phyloP scores from a whole-genome alignment of 2,888 invertebrate species.

The Buathra laborator region DNA sequence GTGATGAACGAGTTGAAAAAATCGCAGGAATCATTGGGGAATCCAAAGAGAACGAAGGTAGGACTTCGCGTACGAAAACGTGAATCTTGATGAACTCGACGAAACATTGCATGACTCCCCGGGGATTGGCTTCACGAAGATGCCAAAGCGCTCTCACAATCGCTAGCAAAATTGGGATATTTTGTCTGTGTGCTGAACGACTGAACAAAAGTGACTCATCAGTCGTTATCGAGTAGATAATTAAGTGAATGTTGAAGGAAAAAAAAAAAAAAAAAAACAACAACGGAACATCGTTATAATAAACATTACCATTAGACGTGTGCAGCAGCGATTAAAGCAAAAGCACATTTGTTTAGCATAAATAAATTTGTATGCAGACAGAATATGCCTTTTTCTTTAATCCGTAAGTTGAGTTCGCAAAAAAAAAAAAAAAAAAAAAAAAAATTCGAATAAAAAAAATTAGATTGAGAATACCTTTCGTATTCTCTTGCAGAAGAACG shows the following conservation, averaged over 20 bases:
- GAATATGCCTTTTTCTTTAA: slow-evolving; percentile 61
- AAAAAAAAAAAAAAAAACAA: background rate
- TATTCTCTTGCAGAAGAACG: slow-evolving; percentile 59
- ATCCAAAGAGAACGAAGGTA: slow-evolving; percentile 70
- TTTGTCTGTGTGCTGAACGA: slow-evolving; percentile 62
- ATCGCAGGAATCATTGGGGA: slow-evolving; percentile 75
- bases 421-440: background rate
- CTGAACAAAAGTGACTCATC: slow-evolving; percentile 10
- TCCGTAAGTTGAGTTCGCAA: background rate
- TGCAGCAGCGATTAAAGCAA: slow-evolving; percentile 10
- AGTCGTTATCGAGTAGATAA: slow-evolving; percentile 38
- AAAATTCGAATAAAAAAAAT: background rate
- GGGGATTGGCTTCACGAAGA: slow-evolving; percentile 24
- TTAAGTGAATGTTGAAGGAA: slow-evolving; percentile 3
- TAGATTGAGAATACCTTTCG: slow-evolving; percentile 31
- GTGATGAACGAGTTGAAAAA: slow-evolving; percentile 78
- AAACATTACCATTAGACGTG: slow-evolving; percentile 13
- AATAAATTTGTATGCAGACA: slow-evolving; percentile 69
- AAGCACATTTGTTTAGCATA: slow-evolving; percentile 47
- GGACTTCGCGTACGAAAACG: slow-evolving; percentile 60
- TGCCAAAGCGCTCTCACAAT: background rate
- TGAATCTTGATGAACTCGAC: slow-evolving; percentile 53
- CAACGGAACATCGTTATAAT: slow-evolving; percentile 19
- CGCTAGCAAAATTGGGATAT: slow-evolving; percentile 63
- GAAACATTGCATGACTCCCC: slow-evolving; percentile 31